A percentile compares a stretch with the other conserved stretches of the same genome.
Conservation (phyloP, 1,140 invertebrate genomes). For the Chlorops oryzae region DNA sequence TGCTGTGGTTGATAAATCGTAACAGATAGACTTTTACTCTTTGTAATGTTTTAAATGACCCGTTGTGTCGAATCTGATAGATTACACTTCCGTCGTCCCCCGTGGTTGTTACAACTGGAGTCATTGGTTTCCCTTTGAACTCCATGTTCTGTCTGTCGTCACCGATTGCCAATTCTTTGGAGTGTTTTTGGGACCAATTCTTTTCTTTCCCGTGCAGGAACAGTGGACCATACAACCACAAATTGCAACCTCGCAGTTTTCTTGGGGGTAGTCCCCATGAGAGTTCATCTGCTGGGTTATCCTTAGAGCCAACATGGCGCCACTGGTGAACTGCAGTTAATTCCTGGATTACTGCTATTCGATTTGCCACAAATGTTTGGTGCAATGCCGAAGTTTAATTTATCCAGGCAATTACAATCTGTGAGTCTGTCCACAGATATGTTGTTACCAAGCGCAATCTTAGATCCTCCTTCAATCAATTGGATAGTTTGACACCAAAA, state of each 20-base stretch:
- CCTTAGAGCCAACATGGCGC: slow-evolving; percentile 20
- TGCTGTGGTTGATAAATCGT: background rate
- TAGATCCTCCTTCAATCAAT: background rate
- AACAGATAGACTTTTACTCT: background rate
- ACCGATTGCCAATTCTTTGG: background rate
- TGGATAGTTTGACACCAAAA: background rate
- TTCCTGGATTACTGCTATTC: slow-evolving; percentile 24
- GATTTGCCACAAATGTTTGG: slow-evolving; percentile 30
- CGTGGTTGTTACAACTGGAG: background rate
- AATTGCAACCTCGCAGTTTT: background rate
- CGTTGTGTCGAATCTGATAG: background rate
- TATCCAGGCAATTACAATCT: slow-evolving; percentile 9
- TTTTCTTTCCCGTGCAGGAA: background rate
- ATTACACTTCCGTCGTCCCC: background rate
- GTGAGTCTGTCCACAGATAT: slow-evolving; percentile 6
- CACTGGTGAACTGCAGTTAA: slow-evolving; percentile 18
- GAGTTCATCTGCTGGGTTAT: slow-evolving; percentile 23
- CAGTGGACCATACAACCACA: slow-evolving; percentile 7
- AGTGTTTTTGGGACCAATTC: background rate
- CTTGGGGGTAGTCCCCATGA: slow-evolving; percentile 10
- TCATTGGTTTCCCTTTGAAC: background rate
- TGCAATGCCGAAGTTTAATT: slow-evolving; percentile 4
- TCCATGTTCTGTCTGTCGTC: too few relatives aligned
- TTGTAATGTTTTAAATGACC: background rate
- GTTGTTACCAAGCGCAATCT: background rate